Evolutionary conservation across 2,797 vertebrate genomes (phyloP), one percentile per base, ranked within the genome.

Genomic region (Calcarius lapponicus): DNA sequence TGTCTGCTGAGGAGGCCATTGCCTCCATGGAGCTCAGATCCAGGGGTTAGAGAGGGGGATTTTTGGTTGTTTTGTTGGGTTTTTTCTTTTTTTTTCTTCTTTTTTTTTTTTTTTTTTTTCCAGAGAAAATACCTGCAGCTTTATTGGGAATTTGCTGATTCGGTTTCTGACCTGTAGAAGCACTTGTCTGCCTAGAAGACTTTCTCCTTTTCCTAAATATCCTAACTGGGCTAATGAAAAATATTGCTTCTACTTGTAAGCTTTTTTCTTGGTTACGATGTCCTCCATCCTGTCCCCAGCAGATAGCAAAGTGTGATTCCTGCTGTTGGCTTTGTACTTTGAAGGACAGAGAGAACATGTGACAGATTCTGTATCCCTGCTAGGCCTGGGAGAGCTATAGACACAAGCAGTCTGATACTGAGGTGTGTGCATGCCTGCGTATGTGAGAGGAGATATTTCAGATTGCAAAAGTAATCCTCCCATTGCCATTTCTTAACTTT

Each of bases 341-440:
- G 65, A 38, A 62, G 54, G 58, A 51, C 1, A 53, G n/a, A 74
- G 2, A 9, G 42, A 78, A 38, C 6, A 4, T 0, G 0, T 0
- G 5, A 62, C 32, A 21, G 38, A 42, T 17, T 57, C 43, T 25
- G 6, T 9, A 32, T 5, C 17, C 51, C 43, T 3, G 0, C 10
- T 18, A 26, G 47, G 26, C 8, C n/a, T 64, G 2, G 1, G 75
- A 82, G 72, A 83, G 10, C 7, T 17, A 15, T 6, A 38, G 42
- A 34, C 67, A 22, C 6, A 19, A 67, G 42, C 21, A 50, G 25
- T 36, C 40, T 78, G 31, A 5, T 25, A 17, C 2, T 14, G 48
- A 54, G 20, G 31, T 31, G 40, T 17, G 7, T 47, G n/a, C 10
- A 2, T 28, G 29, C 28, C 28, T 54, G 47, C 31, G 17, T 24